Percentiles rank a stretch among this genome's conserved stretches.
These are phyloP conservation scores for Hydrocynus forskahlii DNA, from an alignment of 2,797 vertebrate genomes.

Conservation along the genomic window DNA sequence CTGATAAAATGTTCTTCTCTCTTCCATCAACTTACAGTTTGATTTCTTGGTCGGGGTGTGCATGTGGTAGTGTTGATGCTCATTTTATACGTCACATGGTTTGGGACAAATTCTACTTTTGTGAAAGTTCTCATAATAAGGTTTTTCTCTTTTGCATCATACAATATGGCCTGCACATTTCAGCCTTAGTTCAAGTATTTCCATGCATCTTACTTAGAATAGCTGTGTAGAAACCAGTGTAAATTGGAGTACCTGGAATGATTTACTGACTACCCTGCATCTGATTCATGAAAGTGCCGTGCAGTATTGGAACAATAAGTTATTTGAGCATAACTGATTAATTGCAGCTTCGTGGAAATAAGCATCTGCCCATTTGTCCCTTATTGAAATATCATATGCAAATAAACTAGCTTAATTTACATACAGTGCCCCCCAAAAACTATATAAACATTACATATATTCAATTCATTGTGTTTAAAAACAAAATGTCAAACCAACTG, in stretches of 20 bases:
- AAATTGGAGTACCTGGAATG: too few relatives aligned
- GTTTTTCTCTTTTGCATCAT: background rate
- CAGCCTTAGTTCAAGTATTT: too few relatives aligned
- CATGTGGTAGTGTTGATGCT: slow-evolving; percentile 18
- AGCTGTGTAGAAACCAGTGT: too few relatives aligned
- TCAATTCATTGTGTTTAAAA: too few relatives aligned
- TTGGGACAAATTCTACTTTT: background rate
- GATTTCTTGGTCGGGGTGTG: slow-evolving; percentile 41
- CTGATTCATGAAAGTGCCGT: background rate
- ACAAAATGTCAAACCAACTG: too few relatives aligned
- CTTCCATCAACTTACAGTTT: slow-evolving; percentile 37
- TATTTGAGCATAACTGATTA: background rate
- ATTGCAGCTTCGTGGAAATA: background rate
- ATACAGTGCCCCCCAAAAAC: too few relatives aligned
- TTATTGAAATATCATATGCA: too few relatives aligned
- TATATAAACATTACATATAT: too few relatives aligned
- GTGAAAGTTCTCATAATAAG: slow-evolving; percentile 1
- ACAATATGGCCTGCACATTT: background rate
- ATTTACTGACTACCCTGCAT: too few relatives aligned
- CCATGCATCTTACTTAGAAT: too few relatives aligned
- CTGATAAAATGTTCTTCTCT: slow-evolving; percentile 24
- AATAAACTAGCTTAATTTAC: too few relatives aligned
- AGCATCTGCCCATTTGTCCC: background rate
- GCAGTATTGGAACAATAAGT: background rate
- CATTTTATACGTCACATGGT: slow-evolving; percentile 20